Evolutionary conservation across 2,888 invertebrate genomes (phyloP), one percentile per base, ranked within the genome.

Genomic region (Melangyna quadrimaculata): DNA sequence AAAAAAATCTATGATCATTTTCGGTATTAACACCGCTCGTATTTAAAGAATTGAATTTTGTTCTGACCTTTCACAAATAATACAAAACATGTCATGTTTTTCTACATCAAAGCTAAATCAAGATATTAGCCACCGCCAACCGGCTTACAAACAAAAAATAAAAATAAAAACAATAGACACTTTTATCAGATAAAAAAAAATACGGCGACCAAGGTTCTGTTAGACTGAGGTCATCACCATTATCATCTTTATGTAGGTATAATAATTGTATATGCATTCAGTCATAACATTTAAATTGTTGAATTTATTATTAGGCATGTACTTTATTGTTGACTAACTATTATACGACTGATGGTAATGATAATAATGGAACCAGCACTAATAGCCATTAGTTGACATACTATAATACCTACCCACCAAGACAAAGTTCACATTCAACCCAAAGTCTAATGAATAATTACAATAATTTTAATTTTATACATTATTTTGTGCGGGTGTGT

Each of bases 271-370:
- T 69, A 55, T 72, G 72, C 77, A 78, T 77, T 77, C 73, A 73
- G 72, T 70, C 63, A 70, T 77, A 78, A 78, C 63, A 65, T 72
- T 78, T 73, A 73, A 86, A 81, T 75, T 80, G 29, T 51, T 53
- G 12, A 59, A 65, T 70, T 70, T 65, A 65, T 67, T 65, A 71
- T 65, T 59, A 22, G 35, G 14, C 4, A 51, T 72, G 57, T 61
- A 67, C 45, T 19, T 65, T 55, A n/a, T 22, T 59, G 19, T 35
- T 80, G 71, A 43, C 65, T 72, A 69, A 35, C 40, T 29, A 37
- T 19, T 22, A 19, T 27, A 45, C 57, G 12, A 32, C 59, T 40
- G 74, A 7, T 59, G 17, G n/a, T 29, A 57, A 10, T 61, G 55
- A 55, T 71, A 48, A 71, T 65, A 8, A 3, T 14, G 24, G 10